Evolutionary conservation across 2,797 vertebrate species (phyloP).

Genomic region (Chaetophractus vellerosus): DNA sequence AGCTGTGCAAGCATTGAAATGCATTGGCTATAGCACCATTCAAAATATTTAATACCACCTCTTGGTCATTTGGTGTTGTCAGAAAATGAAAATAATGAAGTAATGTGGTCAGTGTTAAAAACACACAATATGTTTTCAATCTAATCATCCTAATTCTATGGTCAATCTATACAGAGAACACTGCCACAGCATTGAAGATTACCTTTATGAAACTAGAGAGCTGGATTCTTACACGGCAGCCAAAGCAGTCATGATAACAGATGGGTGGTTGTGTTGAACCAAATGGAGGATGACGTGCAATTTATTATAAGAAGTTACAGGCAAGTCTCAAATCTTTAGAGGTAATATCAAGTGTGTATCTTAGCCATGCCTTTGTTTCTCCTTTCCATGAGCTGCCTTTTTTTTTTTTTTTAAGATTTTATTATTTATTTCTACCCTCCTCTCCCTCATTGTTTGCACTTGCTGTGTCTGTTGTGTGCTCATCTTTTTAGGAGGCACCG

Average conservation of each 20-base stretch:
- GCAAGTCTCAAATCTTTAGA: neutral
- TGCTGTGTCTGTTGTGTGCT: too few species aligned
- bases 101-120: conserved; percentile 56
- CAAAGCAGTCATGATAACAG: conserved; percentile 18
- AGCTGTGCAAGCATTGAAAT: neutral
- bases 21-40: conserved; percentile 59
- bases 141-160: conserved; percentile 56
- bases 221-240: conserved; percentile 49
- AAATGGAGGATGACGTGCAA: neutral
- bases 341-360: neutral
- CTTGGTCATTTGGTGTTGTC: neutral
- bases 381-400: conserved; percentile 58
- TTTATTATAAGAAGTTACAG: neutral
- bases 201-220: conserved; percentile 47
- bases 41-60: neutral
- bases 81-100: conserved; percentile 22
- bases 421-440: too few species aligned
- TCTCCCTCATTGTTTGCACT: too few species aligned
- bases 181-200: neutral
- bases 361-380: conserved; percentile 10
- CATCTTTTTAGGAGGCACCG: too few species aligned
- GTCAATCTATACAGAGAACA: conserved; percentile 44
- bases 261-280: neutral
- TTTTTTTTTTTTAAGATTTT: too few species aligned
- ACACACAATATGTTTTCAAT: conserved; percentile 33